phyloP scores from a whole-genome alignment of 2,888 invertebrate species.

The Spisula subtruncata region DNA sequence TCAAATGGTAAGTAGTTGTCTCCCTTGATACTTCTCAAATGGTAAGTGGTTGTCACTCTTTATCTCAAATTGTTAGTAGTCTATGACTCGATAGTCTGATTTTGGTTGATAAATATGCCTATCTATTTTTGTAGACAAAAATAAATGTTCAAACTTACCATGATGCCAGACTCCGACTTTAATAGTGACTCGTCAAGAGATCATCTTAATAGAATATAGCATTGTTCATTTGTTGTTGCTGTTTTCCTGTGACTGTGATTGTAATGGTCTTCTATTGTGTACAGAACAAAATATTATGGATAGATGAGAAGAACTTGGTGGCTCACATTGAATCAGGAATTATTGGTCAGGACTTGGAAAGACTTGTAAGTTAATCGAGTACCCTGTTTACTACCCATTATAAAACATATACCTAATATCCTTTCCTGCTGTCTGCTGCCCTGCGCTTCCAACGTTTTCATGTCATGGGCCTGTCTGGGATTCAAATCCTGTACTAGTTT shows the following conservation, averaged over 20 bases:
- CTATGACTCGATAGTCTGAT: too few relatives aligned
- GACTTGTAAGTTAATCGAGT: conserved; percentile 87
- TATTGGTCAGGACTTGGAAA: conserved; percentile 97
- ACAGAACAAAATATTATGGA: conserved; percentile 95
- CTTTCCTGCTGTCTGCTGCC: background rate
- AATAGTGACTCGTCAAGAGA: too few relatives aligned
- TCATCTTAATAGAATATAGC: too few relatives aligned
- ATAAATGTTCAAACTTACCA: too few relatives aligned
- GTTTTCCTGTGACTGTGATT: background rate
- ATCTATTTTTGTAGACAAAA: too few relatives aligned
- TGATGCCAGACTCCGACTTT: too few relatives aligned
- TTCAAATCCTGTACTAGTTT: too few relatives aligned
- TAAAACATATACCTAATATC: background rate
- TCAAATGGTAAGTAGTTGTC: too few relatives aligned
- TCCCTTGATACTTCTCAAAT: conserved; percentile 97
- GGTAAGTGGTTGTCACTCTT: conserved; percentile 88
- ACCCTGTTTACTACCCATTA: background rate
- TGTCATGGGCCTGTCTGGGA: too few relatives aligned
- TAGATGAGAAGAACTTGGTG: conserved; percentile 94
- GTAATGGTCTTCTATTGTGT: conserved; percentile 38
- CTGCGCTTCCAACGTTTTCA: too few relatives aligned
- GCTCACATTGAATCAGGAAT: conserved; percentile 96
- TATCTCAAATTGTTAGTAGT: too few relatives aligned
- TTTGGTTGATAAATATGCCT: too few relatives aligned
- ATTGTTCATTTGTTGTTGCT: background rate